phyloP scores from a whole-genome alignment of 2,888 invertebrate species.

The Athrips mouffetella region DNA sequence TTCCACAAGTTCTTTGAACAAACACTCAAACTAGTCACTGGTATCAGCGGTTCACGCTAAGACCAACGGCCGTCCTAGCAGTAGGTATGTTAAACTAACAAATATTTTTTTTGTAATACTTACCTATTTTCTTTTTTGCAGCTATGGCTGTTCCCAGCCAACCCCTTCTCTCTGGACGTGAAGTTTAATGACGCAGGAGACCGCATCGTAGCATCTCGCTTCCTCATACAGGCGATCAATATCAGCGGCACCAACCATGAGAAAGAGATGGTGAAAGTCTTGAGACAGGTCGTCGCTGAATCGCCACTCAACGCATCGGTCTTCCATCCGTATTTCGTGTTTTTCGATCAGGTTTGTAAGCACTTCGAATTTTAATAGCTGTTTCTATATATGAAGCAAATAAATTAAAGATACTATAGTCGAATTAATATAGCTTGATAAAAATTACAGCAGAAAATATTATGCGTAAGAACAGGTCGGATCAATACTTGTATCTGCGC shows the following conservation, averaged over 20 bases:
- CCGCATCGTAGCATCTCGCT: slow-evolving; percentile 89
- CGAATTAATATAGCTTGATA: no score
- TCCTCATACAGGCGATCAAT: slow-evolving; percentile 92
- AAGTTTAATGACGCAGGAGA: slow-evolving; percentile 86
- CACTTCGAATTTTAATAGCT: neutral
- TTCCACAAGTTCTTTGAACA: no score
- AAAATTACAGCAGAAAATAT: no score
- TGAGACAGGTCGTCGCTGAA: slow-evolving; percentile 85
- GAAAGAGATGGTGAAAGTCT: slow-evolving; percentile 91
- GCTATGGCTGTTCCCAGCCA: slow-evolving; percentile 88
- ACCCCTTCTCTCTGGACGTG: slow-evolving; percentile 90
- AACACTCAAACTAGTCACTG: no score
- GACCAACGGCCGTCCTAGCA: no score
- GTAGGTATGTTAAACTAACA: no score
- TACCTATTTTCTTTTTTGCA: slow-evolving; percentile 46
- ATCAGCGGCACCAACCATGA: slow-evolving; percentile 94
- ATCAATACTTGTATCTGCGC: no score
- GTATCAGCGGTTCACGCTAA: no score
- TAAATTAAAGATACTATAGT: no score
- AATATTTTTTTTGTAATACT: no score
- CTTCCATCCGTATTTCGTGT: slow-evolving; percentile 97
- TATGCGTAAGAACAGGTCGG: no score
- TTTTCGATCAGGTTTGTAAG: slow-evolving; percentile 86
- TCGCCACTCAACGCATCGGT: slow-evolving; percentile 92
- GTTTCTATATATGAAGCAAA: no score